Evolutionary conservation across 2,797 vertebrate genomes (phyloP), one percentile per base, ranked within the genome.

Genomic region (Coracias cyanogaster): DNA sequence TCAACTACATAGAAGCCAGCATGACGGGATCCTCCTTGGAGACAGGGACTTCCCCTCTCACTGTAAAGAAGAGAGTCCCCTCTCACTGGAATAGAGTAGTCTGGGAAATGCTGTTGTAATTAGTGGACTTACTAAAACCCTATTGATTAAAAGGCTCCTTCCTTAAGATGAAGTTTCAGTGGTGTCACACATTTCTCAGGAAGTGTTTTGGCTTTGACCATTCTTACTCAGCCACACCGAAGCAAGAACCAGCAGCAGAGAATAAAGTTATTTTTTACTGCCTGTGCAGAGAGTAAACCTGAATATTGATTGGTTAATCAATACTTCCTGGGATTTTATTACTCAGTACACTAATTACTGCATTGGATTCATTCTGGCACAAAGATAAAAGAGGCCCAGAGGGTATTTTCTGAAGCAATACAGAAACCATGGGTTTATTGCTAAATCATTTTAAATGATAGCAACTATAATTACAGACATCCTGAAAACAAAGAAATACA

Each of bases 351-450:
- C 41, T 62, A 77, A 95, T 90, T 76, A 81, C 33, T 79, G 35
- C 21, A 58, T 15, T 86, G 26, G 35, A 58, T 91, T 91, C 65
- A 79, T 62, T n/a, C 19, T 76, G 58, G 51, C 21, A 67, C 26
- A 77, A 82, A 89, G 83, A 67, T 80, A 90, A 89, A 57, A 9
- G 37, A 92, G 20, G 37, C 66, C 67, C 48, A 64, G 83, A 82
- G 33, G 71, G 16, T 85, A 37, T 86, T 90, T 90, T 95, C 74
- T 95, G 93, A 95, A 89, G 95, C 94, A 96, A 96, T 90, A 90
- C 15, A 86, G 90, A 92, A 95, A 92, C 80, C 3, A 54, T 21
- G 25, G 52, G 37, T 92, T 93, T 90, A 84, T 92, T 96, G 83
- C 77, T 86, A 66, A 89, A 80, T 82, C 20, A 41, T 67, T 79